Conservation (phyloP, 37 sponge, comb jelly and placozoan genomes). For the Trichoplax adhaerens region DNA sequence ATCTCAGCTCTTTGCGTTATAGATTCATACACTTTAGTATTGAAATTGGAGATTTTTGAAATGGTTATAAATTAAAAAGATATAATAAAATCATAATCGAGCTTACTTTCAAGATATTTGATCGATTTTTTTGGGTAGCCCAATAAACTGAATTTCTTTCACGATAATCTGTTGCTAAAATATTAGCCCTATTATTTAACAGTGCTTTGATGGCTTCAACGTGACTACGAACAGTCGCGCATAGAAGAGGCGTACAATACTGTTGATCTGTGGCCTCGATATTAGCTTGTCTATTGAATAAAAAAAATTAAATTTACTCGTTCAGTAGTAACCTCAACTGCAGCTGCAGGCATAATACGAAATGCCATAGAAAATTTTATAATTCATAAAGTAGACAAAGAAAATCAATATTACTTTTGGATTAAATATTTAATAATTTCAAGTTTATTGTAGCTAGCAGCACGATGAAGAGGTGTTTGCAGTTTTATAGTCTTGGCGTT, state of each 20-base stretch:
- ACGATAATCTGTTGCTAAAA: conserved; percentile 12
- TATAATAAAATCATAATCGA: too few relatives aligned
- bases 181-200: conserved; percentile 18
- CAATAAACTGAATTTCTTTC: conserved; percentile 22
- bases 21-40: neutral
- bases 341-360: neutral
- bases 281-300: conserved; percentile 15
- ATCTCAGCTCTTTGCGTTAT: neutral
- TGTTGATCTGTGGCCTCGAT: conserved; percentile 16
- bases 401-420: conserved; percentile 28
- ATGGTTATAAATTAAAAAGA: too few relatives aligned
- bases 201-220: conserved; percentile 6
- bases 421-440: conserved; percentile 67
- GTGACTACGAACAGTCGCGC: conserved; percentile 26
- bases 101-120: conserved; percentile 18
- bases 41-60: neutral
- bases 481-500: conserved; percentile 20
- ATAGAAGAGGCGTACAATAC: conserved; percentile 27
- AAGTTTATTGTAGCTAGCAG: conserved; percentile 43
- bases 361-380: neutral
- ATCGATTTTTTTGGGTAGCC: conserved; percentile 18
- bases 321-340: neutral
- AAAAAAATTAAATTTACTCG: conserved; percentile 1
- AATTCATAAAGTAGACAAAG: neutral
- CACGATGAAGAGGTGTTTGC: conserved; percentile 68